phyloP scores from a whole-genome alignment of 2,113 vertebrate species.

The Delphinapterus leucas region DNA sequence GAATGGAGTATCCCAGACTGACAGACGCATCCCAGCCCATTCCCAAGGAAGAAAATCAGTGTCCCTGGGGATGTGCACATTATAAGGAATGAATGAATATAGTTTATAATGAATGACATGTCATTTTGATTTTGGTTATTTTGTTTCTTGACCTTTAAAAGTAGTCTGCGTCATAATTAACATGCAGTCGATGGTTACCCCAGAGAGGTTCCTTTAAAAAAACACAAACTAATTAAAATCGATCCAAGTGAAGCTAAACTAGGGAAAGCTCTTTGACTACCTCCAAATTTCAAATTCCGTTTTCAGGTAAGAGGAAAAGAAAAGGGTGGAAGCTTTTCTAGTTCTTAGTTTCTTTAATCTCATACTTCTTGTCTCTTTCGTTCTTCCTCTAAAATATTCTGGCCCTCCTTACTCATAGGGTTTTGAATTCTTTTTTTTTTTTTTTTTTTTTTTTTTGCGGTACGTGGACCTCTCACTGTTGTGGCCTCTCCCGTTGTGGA shows the following conservation, averaged over 20 bases:
- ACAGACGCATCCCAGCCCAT: neutral
- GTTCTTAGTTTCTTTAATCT: neutral
- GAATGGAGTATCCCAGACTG: neutral
- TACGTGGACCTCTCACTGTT: too few species aligned
- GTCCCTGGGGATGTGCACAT: neutral
- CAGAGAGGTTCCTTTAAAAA: neutral
- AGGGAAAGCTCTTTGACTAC: neutral
- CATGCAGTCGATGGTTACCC: neutral
- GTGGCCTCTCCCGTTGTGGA: too few species aligned
- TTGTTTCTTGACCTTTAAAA: constrained; percentile 25
- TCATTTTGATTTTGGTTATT: neutral
- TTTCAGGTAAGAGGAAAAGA: neutral
- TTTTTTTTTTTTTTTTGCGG: too few species aligned
- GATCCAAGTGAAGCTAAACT: neutral
- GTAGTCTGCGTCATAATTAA: neutral
- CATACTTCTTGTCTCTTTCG: neutral
- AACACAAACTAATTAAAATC: neutral
- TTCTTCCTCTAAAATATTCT: neutral
- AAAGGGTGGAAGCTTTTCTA: neutral
- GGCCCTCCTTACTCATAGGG: neutral
- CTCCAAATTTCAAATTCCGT: constrained; percentile 2
- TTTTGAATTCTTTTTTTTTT: neutral
- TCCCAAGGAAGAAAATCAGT: neutral
- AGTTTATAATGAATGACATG: neutral
- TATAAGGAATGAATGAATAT: neutral